Evolutionary conservation across 2,113 vertebrate species (phyloP), one percentile per base, ranked within the genome.

Genomic region (Octodon degus): DNA sequence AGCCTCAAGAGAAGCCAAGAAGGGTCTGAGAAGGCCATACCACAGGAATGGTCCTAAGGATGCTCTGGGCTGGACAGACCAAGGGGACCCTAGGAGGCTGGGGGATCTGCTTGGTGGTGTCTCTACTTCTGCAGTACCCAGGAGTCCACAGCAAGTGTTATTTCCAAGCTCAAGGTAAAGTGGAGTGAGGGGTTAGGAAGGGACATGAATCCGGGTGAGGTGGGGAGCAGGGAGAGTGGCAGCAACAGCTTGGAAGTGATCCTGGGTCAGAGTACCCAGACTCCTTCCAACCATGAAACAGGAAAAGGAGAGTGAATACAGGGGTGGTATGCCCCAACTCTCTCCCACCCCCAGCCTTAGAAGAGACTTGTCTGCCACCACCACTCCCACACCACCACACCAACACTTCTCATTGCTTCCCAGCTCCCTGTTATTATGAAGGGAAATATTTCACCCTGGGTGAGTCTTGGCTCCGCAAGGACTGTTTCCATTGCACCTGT

Each of bases 401-500:
- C 79, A 70, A 95, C 30, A 14, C 50, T 30, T 43, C n/a, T n/a
- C 2, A 86, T 96, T 98, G 72, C 55, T 95, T 97, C 93, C 63
- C 97, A 99, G 99, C 99, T 16, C 96, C 98, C 95, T 99, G 99
- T 7, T 98, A 98, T 92, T 98, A 99, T 0, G 98, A 99, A 74
- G 99, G 99, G 60, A 98, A 98, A 89, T 97, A 98, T n/a, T 99
- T 98, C 93, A 98, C 98, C 7, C 96, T 99, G 34, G 99, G 99
- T 0, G 99, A 99, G 74, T 99, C 98, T 0, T 99, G 99, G 99
- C 99, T 99, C 98, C 99, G 99, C 88, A 96, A 98, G 81, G 98
- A 99, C 74, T 99, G 99, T 80, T 98, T 99, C 98, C 99, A 99
- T 94, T 99, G 99, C 98, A 99, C 99, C 98, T 99, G 99, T 97